phyloP scores from a whole-genome alignment of 2,113 vertebrate genomes.

The Protomyctophum bolini region DNA sequence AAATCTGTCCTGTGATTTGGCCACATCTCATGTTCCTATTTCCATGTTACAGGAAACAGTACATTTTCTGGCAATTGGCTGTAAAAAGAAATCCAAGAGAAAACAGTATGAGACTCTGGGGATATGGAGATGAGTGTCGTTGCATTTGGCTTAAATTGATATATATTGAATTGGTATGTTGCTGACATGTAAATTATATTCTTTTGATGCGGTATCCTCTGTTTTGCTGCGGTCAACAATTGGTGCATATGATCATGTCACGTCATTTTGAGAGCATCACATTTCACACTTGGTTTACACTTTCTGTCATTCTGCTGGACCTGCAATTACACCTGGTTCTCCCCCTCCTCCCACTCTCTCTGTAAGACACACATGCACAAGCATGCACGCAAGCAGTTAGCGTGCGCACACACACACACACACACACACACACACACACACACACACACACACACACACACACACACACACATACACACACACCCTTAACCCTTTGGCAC shows the following conservation, averaged over 20 bases:
- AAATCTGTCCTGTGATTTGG: slow-evolving; percentile 18
- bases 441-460: background rate
- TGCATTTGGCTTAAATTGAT: no score
- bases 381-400: background rate
- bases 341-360: background rate
- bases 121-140: no score
- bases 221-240: slow-evolving; percentile 30
- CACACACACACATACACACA: slow-evolving; percentile 13
- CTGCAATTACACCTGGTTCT: slow-evolving; percentile 33
- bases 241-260: slow-evolving; percentile 18
- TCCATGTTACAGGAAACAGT: background rate
- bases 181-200: slow-evolving; percentile 10
- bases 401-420: slow-evolving; percentile 9
- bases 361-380: slow-evolving; percentile 13
- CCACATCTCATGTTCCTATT: slow-evolving; percentile 3
- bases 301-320: slow-evolving; percentile 44
- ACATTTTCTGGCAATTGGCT: background rate
- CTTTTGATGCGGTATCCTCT: background rate
- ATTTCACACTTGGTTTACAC: slow-evolving; percentile 56
- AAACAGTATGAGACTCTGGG: no score
- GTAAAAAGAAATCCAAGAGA: no score
- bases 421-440: background rate
- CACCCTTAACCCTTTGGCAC: background rate
- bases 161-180: background rate
- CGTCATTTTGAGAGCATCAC: slow-evolving; percentile 30